phyloP scores from a whole-genome alignment of 2,888 invertebrate species.

The Teleiodes luculella region DNA sequence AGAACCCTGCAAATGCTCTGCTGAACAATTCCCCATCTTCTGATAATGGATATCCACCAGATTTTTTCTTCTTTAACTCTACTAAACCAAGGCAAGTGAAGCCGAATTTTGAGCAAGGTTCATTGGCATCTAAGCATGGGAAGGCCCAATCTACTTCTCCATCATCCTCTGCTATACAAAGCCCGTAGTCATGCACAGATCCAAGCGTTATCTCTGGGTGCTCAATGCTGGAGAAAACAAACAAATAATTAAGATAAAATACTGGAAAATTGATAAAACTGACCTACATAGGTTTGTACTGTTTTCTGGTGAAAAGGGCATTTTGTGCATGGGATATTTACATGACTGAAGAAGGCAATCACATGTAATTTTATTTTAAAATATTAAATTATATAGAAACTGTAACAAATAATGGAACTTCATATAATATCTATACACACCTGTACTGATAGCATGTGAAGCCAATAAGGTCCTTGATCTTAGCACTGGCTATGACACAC shows the following conservation, averaged over 20 bases:
- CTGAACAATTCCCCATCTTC: constrained; percentile 56
- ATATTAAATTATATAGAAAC: too few species aligned
- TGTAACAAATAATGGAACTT: too few species aligned
- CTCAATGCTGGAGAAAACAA: constrained; percentile 74
- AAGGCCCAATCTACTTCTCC: constrained; percentile 97
- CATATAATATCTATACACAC: constrained; percentile 43
- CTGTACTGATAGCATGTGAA: constrained; percentile 93
- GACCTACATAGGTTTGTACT: too few species aligned
- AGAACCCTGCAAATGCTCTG: constrained; percentile 54
- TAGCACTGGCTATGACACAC: constrained; percentile 89
- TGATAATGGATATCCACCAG: constrained; percentile 29
- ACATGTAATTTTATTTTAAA: too few species aligned
- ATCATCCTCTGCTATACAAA: constrained; percentile 97
- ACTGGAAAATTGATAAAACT: too few species aligned
- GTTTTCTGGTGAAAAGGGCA: too few species aligned
- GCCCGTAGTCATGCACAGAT: constrained; percentile 86
- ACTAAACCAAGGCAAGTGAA: constrained; percentile 93
- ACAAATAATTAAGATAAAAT: not conserved
- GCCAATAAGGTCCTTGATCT: constrained; percentile 94
- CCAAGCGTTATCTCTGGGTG: constrained; percentile 81
- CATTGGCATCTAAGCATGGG: constrained; percentile 91
- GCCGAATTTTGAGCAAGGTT: constrained; percentile 95
- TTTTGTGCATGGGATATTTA: too few species aligned
- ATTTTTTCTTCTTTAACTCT: constrained; percentile 79
- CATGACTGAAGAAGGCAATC: too few species aligned